Conservation (phyloP, 2,113 vertebrate species). For the Ceyx cyanopectus region DNA sequence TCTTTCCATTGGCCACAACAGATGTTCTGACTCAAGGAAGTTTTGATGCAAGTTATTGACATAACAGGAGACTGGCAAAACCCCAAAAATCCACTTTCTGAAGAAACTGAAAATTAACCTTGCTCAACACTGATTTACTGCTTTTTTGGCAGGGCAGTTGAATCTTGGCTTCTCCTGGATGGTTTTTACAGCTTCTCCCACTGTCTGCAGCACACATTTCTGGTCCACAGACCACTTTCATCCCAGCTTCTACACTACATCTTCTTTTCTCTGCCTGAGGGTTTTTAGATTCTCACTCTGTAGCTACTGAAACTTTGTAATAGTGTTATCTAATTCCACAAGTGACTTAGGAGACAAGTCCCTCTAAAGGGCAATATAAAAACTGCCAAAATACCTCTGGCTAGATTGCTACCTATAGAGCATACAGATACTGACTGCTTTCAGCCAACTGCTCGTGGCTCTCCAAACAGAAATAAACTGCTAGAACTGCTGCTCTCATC, state of each 20-base stretch:
- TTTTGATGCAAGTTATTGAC: conserved; percentile 54
- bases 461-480: neutral
- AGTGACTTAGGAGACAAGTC: neutral
- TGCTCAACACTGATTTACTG: neutral
- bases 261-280: neutral
- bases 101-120: neutral
- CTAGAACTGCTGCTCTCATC: neutral
- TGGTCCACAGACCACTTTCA: neutral
- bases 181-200: neutral
- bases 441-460: neutral
- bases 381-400: neutral
- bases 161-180: neutral
- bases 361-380: neutral
- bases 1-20: conserved; percentile 39
- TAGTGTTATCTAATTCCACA: neutral
- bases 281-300: neutral
- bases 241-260: neutral
- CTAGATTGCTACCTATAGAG: neutral
- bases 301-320: neutral
- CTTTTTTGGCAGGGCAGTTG: neutral
- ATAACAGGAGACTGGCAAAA: conserved; percentile 33
- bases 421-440: neutral
- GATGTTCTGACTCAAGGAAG: conserved; percentile 61
- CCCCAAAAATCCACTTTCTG: conserved; percentile 43
- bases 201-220: neutral